Evolutionary conservation across 1,140 invertebrate genomes (phyloP).

Genomic region (Pygmarrhopalites habei): DNA sequence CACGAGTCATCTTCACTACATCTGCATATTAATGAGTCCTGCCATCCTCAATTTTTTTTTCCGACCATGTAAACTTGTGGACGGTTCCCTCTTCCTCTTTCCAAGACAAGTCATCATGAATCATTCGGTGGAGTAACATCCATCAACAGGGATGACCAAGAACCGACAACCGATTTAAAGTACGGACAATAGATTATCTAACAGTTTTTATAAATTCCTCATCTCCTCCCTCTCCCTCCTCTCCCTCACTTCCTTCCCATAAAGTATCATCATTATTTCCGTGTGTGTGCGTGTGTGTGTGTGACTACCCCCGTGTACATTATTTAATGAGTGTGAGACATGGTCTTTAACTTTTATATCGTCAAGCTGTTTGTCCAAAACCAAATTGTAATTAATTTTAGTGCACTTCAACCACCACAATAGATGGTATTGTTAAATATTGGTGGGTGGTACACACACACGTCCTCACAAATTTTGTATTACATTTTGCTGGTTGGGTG

Average conservation of each 20-base stretch:
- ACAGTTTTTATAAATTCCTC: background rate
- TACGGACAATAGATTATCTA: conserved; percentile 1
- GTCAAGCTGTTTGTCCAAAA: too few species aligned
- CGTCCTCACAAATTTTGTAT: too few species aligned
- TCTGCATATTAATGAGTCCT: conserved; percentile 32
- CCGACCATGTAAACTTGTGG: conserved; percentile 4
- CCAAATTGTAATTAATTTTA: too few species aligned
- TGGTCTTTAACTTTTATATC: too few species aligned
- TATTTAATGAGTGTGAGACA: too few species aligned
- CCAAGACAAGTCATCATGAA: conserved; percentile 24
- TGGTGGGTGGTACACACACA: too few species aligned
- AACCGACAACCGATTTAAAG: conserved; percentile 14
- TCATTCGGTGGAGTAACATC: conserved; percentile 26
- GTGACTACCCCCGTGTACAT: too few species aligned
- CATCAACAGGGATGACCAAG: conserved; percentile 10
- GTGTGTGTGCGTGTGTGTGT: too few species aligned
- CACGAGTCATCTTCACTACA: conserved; percentile 26
- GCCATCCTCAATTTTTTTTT: conserved; percentile 22
- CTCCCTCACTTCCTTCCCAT: background rate
- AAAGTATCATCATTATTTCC: too few species aligned
- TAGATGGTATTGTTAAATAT: too few species aligned
- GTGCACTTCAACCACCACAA: too few species aligned
- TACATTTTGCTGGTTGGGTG: too few species aligned
- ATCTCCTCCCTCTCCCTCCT: background rate
- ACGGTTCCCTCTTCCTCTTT: conserved; percentile 15